phyloP scores from a whole-genome alignment of 2,113 vertebrate genomes.

The Gymnobelideus leadbeateri region DNA sequence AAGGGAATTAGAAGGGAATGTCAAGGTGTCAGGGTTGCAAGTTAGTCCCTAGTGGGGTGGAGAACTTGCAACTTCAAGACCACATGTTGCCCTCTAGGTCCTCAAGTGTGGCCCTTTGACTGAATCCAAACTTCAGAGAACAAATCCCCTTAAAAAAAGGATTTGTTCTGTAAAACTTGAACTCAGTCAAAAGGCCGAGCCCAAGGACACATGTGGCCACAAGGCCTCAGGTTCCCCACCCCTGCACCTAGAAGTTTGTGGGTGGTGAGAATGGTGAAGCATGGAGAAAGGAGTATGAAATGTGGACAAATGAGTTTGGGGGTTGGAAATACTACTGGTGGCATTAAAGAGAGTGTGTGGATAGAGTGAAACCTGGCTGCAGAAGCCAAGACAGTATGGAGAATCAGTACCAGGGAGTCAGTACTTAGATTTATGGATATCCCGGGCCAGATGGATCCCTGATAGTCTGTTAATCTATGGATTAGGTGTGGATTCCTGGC shows the following conservation, averaged over 20 bases:
- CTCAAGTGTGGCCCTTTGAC: too few species aligned
- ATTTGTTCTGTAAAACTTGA: too few species aligned
- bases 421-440: background rate
- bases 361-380: background rate
- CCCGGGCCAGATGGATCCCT: too few species aligned
- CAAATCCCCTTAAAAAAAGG: too few species aligned
- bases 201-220: too few species aligned
- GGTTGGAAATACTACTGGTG: background rate
- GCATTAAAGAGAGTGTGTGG: background rate
- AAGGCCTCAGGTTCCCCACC: too few species aligned
- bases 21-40: background rate
- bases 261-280: background rate
- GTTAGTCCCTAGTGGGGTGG: background rate
- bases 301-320: background rate
- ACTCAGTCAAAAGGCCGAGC: too few species aligned
- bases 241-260: background rate
- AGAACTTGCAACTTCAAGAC: too few species aligned
- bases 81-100: too few species aligned
- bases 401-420: background rate
- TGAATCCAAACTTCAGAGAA: too few species aligned
- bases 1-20: background rate
- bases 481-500: background rate
- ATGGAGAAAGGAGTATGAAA: background rate
- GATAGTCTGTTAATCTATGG: background rate
- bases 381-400: background rate